phyloP scores from a whole-genome alignment of 2,888 invertebrate genomes.

The Acleris emargana region DNA sequence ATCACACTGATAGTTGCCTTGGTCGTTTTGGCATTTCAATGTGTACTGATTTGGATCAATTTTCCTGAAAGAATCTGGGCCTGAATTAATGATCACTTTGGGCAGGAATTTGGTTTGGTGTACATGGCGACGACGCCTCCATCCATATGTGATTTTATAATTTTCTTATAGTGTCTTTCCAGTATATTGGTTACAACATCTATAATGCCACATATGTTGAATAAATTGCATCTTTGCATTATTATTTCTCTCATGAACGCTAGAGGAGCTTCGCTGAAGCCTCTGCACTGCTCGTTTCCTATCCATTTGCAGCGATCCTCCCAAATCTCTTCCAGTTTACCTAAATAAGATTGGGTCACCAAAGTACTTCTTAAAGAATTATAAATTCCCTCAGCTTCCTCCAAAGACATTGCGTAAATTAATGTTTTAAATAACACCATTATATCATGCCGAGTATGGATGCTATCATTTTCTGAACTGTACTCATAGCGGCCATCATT shows the following conservation, averaged over 20 bases:
- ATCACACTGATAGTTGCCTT: slow-evolving; percentile 29
- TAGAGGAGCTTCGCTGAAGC: slow-evolving; percentile 40
- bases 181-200: slow-evolving; percentile 50
- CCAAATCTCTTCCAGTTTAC: slow-evolving; percentile 42
- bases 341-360: slow-evolving; percentile 16
- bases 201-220: slow-evolving; percentile 46
- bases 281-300: slow-evolving; percentile 19
- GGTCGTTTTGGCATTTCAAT: slow-evolving; percentile 18
- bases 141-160: background rate
- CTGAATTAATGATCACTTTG: slow-evolving; percentile 23
- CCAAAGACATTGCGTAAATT: slow-evolving; percentile 37
- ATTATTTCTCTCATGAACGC: slow-evolving; percentile 43
- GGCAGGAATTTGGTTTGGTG: slow-evolving; percentile 42
- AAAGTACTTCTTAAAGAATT: slow-evolving; percentile 23
- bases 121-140: slow-evolving; percentile 28
- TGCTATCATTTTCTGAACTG: slow-evolving; percentile 39
- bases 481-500: slow-evolving; percentile 40
- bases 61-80: slow-evolving; percentile 34
- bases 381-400: slow-evolving; percentile 36
- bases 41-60: slow-evolving; percentile 39
- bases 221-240: slow-evolving; percentile 43
- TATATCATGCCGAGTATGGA: slow-evolving; percentile 36
- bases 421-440: slow-evolving; percentile 42
- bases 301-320: slow-evolving; percentile 41
- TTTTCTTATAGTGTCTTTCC: slow-evolving; percentile 44